Evolutionary conservation across 2,113 vertebrate species (phyloP).

Genomic region (Tricholaema leucomelas): DNA sequence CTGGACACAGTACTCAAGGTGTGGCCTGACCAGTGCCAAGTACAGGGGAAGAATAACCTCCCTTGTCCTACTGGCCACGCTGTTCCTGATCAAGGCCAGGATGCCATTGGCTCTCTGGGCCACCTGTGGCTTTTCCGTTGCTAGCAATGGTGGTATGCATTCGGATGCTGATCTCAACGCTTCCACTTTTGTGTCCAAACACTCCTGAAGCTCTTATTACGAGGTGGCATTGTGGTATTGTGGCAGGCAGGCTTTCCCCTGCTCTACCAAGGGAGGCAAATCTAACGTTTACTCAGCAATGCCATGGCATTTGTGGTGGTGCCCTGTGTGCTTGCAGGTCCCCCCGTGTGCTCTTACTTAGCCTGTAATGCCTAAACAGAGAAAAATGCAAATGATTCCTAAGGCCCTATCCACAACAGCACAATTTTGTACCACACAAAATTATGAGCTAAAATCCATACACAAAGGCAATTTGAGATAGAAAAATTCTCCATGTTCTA

Average conservation of each 20-base stretch:
- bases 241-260: neutral
- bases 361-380: neutral
- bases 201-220: neutral
- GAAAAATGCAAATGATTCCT: neutral
- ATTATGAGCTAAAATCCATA: neutral
- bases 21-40: too few species aligned
- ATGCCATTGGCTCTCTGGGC: too few species aligned
- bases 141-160: accelerated
- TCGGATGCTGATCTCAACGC: accelerated
- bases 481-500: neutral
- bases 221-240: neutral
- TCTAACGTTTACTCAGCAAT: accelerated
- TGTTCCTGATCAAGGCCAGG: too few species aligned
- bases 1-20: too few species aligned
- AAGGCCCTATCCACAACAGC: neutral
- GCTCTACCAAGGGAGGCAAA: neutral
- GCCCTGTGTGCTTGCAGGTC: neutral
- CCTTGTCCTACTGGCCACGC: too few species aligned
- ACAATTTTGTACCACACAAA: neutral
- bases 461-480: neutral
- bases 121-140: neutral
- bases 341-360: neutral
- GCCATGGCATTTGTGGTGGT: accelerated
- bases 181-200: accelerated
- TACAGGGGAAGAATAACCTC: too few species aligned